Base-by-base conservation (phyloP, 2,888 invertebrate genomes). In the Zhengitettix transpicula region DNA sequence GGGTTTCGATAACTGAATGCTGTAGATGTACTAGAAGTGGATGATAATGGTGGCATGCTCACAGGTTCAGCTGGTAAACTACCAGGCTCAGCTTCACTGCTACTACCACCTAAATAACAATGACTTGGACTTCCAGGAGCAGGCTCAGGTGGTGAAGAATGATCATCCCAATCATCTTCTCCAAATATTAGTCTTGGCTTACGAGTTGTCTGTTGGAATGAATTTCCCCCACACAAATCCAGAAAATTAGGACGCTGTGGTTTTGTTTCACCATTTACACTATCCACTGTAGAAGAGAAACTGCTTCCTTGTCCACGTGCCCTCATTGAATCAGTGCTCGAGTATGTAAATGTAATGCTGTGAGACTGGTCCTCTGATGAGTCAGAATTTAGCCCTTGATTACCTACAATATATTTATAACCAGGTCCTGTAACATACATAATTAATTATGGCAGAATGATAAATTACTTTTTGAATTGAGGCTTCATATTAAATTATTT, bases 1-100 rank as follows among this genome's bases (percentile, higher is more conserved):
- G 87, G 87, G 68, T 82, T 86, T 59, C 84, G 80, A 69, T 87
- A 82, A 67, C 83, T 85, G 72, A 86, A 87, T 62, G 78, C 75
- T 1, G 71, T 69, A 59, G 66, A 68, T 57, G 67, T 67, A 60
- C 71, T 70, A 63, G 71, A 72, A 40, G 70, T 67, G n/a, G 75
- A 66, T 1, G 69, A 67, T 17, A 60, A 71, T 58, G 77, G 77
- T 40, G 78, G 79, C 79, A 79, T 78, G 58, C 78, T 80, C 54
- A 75, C 76, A 10, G 79, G 80, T 65, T 80, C 79, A 67, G 14
- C 70, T 5, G 28, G 28, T 28, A 28, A 28, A 28, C 28, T 28
- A 28, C 28, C 28, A 5, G 28, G 28, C 28, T 28, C 28, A 28
- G 28, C 28, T 28, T 28, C 28, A 28, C 28, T 28, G 28, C 28